Base-by-base conservation (phyloP, 2,888 invertebrate genomes). In the Lagria hirta region DNA sequence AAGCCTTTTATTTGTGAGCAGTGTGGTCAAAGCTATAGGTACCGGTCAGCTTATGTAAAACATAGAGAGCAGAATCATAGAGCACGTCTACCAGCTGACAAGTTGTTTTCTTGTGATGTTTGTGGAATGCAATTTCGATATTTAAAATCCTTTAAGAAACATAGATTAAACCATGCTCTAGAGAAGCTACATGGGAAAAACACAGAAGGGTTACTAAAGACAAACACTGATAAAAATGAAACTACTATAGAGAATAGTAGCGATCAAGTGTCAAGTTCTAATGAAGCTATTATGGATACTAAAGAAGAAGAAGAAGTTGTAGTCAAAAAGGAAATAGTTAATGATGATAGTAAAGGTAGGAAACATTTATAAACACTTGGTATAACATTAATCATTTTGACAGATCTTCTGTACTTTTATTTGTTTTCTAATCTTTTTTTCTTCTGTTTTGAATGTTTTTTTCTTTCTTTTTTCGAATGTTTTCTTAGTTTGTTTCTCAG, bases 1-100 rank as follows among this genome's bases (percentile, higher is more conserved):
- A 92, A 91, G 64, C 90, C 91, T 7, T 91, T 90, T 72, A 88
- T 90, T 23, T 92, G 91, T 73, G 91, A 91, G 63, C 91, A 91
- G 68, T 92, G 91, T 69, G 91, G 91, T 3, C 91, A 92, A 65
- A 88, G 89, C 62, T 92, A 92, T 73, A 81, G 66, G 38, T 92
- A 91, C 70, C 79, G 90, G 45, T 91, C 90, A 22, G 90, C 91
- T 18, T 86, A 85, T 68, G 83, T 85, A 29, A 84, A 85, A 65
- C 91, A 92, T 66, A 82, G 90, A 35, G 91, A 91, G 67, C 91
- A 91, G 67, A 91, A 92, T 66, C 91, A 92, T 65, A 82, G 90
- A 11, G 90, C 91, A 2, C 77, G 90, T 10, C 75, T 91, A 26
- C 91, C 91, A 2, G 91, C 91, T 14, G 91, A 91, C 69, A 91